Conservation (phyloP, 2,113 vertebrate species). For the Hemiprocne comata region DNA sequence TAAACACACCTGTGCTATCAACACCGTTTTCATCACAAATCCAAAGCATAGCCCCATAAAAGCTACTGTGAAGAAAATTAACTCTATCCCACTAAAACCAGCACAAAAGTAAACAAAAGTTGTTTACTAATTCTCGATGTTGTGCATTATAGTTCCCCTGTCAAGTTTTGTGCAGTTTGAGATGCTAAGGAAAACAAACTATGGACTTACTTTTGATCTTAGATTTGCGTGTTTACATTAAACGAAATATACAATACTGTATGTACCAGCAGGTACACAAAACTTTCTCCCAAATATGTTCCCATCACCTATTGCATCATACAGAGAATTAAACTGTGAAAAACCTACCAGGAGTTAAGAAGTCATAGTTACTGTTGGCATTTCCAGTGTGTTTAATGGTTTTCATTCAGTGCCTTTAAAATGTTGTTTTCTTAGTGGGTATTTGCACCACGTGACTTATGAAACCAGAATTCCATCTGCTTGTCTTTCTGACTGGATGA, state of each 20-base stretch:
- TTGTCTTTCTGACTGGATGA: neutral
- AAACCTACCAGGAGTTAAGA: neutral
- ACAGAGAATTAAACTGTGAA: neutral
- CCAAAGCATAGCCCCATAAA: neutral
- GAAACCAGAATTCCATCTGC: neutral
- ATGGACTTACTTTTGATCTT: neutral
- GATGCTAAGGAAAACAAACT: neutral
- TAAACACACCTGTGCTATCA: neutral
- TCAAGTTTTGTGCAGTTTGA: neutral
- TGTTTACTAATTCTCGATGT: neutral
- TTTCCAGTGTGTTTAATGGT: neutral
- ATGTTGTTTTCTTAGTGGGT: neutral
- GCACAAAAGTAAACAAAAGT: neutral
- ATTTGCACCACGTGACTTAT: neutral
- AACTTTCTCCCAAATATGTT: neutral
- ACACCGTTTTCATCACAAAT: neutral
- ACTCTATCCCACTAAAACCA: neutral
- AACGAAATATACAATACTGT: neutral
- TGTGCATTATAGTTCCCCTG: neutral
- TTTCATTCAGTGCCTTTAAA: neutral
- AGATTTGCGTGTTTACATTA: neutral
- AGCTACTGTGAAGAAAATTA: neutral
- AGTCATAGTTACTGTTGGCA: neutral
- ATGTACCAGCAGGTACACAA: neutral
- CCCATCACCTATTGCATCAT: neutral